Conservation (phyloP, 35 echinoderm and acorn worm genomes). For the Ptychodera flava region DNA sequence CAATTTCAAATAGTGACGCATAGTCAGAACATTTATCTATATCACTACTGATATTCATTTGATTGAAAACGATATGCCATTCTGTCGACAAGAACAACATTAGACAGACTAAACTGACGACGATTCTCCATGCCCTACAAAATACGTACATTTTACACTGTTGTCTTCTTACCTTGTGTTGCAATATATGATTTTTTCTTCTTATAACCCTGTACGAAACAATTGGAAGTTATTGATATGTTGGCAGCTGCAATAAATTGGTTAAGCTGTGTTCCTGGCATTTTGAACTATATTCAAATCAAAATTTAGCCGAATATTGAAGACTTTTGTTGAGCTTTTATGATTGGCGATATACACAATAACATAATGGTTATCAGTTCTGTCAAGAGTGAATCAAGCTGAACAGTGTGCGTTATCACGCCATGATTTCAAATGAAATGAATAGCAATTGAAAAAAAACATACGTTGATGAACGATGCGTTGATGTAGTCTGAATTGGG, state of each 20-base stretch:
- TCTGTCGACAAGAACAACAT: too few species aligned
- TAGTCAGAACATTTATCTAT: too few species aligned
- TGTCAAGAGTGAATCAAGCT: neutral
- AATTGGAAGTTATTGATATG: neutral
- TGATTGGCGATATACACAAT: neutral
- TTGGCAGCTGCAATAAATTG: too few species aligned
- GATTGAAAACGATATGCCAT: too few species aligned
- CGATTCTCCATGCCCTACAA: too few species aligned
- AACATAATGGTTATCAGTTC: neutral
- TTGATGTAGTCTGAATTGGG: constrained; percentile 52
- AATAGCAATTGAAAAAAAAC: neutral
- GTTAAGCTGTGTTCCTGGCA: too few species aligned
- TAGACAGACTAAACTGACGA: too few species aligned
- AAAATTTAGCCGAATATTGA: neutral
- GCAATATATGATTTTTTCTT: neutral
- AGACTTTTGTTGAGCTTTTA: neutral
- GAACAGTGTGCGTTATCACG: neutral
- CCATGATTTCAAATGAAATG: neutral
- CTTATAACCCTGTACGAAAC: neutral
- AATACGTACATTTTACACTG: too few species aligned
- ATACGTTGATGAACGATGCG: constrained; percentile 40
- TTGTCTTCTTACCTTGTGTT: too few species aligned
- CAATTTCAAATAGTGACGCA: too few species aligned
- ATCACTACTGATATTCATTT: too few species aligned
- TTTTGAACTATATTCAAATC: neutral